phyloP scores from a whole-genome alignment of 2,797 vertebrate genomes.

The Catharus ustulatus region DNA sequence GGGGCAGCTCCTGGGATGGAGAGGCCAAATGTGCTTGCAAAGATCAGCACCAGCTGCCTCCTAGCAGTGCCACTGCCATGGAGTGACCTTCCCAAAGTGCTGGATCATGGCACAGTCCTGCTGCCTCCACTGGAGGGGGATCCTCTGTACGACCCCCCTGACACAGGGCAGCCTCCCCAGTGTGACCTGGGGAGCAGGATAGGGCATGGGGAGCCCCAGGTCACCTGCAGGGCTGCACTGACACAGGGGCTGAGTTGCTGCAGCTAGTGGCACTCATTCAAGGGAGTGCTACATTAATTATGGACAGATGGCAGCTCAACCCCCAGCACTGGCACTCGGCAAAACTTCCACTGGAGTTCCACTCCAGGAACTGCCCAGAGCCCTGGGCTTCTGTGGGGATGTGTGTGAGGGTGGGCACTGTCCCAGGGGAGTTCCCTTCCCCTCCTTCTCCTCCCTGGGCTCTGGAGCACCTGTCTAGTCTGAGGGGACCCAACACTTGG shows the following conservation, averaged over 20 bases:
- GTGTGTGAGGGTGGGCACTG: not conserved
- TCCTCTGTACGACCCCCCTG: not conserved
- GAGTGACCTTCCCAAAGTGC: not conserved
- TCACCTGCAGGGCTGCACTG: not conserved
- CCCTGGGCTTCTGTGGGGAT: fast-evolving
- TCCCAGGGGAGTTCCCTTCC: not conserved
- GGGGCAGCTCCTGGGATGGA: not conserved
- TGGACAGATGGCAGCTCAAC: not conserved
- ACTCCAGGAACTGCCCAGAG: not conserved
- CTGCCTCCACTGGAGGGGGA: not conserved
- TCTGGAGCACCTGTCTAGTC: not conserved
- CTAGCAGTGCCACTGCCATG: not conserved
- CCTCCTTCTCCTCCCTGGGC: not conserved
- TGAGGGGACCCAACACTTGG: not conserved
- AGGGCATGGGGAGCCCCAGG: not conserved
- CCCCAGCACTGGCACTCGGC: not conserved
- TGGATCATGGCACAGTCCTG: not conserved
- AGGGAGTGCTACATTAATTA: not conserved
- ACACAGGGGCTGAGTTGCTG: not conserved
- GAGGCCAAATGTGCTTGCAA: not conserved
- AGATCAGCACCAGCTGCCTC: not conserved
- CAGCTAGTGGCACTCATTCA: not conserved
- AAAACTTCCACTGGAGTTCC: not conserved
- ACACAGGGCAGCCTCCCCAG: not conserved
- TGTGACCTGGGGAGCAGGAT: not conserved